phyloP scores from a whole-genome alignment of 2,888 invertebrate species.

The Cosmia pyralina region DNA sequence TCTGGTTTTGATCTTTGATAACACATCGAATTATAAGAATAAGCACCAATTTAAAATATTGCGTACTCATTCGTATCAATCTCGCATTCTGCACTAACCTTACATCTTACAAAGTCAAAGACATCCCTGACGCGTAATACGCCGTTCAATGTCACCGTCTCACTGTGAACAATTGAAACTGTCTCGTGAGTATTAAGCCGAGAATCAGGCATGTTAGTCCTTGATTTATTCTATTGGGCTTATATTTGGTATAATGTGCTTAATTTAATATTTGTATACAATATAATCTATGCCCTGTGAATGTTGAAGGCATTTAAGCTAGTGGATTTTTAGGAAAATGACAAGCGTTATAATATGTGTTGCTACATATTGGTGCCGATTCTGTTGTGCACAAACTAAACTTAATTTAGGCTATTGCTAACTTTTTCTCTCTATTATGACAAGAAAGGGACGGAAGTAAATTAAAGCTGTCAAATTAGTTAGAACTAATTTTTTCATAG shows the following conservation, averaged over 20 bases:
- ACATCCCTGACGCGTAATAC: background rate
- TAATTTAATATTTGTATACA: background rate
- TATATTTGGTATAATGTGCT: constrained; percentile 12
- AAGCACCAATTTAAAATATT: background rate
- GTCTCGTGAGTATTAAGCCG: constrained; percentile 17
- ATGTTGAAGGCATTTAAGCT: background rate
- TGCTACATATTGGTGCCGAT: too few species aligned
- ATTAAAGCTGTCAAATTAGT: too few species aligned
- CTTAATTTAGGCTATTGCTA: too few species aligned
- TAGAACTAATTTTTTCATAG: too few species aligned
- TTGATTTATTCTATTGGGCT: constrained; percentile 15
- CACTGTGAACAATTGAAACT: constrained; percentile 19
- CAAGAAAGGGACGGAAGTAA: too few species aligned
- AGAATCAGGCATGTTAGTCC: background rate
- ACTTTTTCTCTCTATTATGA: too few species aligned
- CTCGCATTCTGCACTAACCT: background rate
- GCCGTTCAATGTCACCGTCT: background rate
- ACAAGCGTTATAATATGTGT: too few species aligned
- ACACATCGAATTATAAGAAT: too few species aligned
- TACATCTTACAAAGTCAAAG: constrained; percentile 19
- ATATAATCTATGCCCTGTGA: background rate
- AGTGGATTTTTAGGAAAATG: background rate
- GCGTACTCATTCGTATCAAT: background rate
- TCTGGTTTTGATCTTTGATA: background rate
- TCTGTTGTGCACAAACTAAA: too few species aligned